Evolutionary conservation across 2,113 vertebrate genomes (phyloP).

Genomic region (Empidonax alnorum): DNA sequence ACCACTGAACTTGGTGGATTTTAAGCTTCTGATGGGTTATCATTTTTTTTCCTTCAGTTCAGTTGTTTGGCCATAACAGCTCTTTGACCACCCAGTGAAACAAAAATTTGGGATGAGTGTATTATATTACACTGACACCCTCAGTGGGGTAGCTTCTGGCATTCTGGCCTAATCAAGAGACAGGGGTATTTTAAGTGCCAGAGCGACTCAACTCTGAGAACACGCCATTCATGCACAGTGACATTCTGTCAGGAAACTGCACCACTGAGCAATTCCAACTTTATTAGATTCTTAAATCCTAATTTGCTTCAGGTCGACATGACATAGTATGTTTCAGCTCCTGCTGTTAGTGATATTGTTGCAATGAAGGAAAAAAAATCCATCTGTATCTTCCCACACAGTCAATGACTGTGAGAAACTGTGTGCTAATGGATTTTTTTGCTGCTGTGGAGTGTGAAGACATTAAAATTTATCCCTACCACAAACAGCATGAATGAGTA

Average conservation of each 20-base stretch:
- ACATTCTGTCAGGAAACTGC: slow-evolving; percentile 49
- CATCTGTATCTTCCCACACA: slow-evolving; percentile 31
- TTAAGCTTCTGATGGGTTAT: background rate
- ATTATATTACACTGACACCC: background rate
- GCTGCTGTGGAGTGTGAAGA: slow-evolving; percentile 2
- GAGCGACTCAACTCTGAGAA: background rate
- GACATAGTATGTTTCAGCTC: slow-evolving; percentile 19
- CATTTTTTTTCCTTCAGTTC: background rate
- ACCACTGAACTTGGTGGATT: background rate
- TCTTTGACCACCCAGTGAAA: background rate
- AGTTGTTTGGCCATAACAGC: background rate
- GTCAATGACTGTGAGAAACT: slow-evolving; percentile 30
- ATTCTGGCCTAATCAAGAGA: background rate
- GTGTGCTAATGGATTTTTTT: slow-evolving; percentile 29
- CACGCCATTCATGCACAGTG: background rate
- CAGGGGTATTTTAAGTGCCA: background rate
- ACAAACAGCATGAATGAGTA: slow-evolving; percentile 47
- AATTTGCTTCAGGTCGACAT: slow-evolving; percentile 62
- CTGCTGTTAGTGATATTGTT: slow-evolving; percentile 43
- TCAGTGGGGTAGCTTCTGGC: background rate
- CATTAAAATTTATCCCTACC: slow-evolving; percentile 27
- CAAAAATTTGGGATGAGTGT: background rate
- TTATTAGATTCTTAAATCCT: slow-evolving; percentile 52
- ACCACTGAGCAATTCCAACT: background rate
- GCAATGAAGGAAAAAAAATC: background rate